Conservation (phyloP, 2,888 invertebrate genomes). For the Acanthosoma haemorrhoidale region DNA sequence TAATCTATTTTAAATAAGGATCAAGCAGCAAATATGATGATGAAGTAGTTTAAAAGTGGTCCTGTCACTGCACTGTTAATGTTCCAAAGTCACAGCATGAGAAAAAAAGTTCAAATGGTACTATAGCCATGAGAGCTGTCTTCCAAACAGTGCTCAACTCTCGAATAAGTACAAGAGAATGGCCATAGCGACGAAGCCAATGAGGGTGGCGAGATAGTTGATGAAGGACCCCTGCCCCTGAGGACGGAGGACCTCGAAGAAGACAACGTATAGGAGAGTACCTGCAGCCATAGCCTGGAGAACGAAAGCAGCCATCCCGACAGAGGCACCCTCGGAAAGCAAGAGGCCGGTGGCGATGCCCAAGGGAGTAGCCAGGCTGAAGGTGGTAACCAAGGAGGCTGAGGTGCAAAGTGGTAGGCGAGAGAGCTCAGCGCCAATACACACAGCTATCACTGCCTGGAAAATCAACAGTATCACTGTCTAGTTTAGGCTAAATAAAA, state of each 20-base stretch:
- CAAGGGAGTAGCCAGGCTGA: slow-evolving; percentile 61
- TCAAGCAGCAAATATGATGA: too few species aligned
- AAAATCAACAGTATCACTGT: background rate
- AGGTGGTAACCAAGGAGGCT: slow-evolving; percentile 54
- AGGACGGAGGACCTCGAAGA: slow-evolving; percentile 64
- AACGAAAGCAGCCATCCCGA: slow-evolving; percentile 45
- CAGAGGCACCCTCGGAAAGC: slow-evolving; percentile 30
- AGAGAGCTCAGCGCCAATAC: slow-evolving; percentile 51
- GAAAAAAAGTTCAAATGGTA: too few species aligned
- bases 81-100: too few species aligned
- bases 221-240: slow-evolving; percentile 19
- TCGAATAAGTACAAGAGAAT: slow-evolving; percentile 21
- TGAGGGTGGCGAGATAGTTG: slow-evolving; percentile 30
- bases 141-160: background rate
- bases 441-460: slow-evolving; percentile 55
- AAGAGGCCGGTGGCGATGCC: slow-evolving; percentile 55
- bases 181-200: slow-evolving; percentile 35
- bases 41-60: too few species aligned
- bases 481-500: background rate
- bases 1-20: too few species aligned
- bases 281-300: slow-evolving; percentile 71
- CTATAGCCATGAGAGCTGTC: too few species aligned
- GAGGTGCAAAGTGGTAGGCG: slow-evolving; percentile 46
- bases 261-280: slow-evolving; percentile 71
- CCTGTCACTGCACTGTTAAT: too few species aligned